These are phyloP conservation scores for Sebastes kiyomatsui DNA, from an alignment of 2,797 vertebrate species.

Conservation along the genomic window DNA sequence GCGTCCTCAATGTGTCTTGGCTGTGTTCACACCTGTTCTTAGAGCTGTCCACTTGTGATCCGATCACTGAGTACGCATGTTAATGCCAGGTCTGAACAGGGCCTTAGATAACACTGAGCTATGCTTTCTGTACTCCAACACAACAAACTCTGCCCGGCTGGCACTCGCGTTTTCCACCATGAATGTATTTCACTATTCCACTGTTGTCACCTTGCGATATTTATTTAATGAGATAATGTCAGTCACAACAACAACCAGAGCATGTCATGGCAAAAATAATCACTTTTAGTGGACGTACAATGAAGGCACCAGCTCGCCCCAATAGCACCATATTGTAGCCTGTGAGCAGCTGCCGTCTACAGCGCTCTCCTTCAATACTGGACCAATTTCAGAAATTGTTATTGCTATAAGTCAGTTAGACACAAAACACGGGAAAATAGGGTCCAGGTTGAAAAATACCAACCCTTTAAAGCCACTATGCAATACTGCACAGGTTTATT, in stretches of 20 bases:
- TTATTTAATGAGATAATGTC: neutral
- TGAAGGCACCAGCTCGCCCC: neutral
- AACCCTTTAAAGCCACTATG: neutral
- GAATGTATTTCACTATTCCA: too few relatives aligned
- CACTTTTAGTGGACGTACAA: neutral
- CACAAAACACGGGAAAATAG: neutral
- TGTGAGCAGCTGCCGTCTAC: neutral
- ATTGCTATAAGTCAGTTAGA: neutral
- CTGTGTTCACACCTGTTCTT: too few relatives aligned
- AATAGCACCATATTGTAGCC: neutral
- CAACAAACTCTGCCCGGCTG: neutral
- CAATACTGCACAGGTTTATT: neutral
- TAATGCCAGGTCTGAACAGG: too few relatives aligned
- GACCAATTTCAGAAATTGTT: neutral
- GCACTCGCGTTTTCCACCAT: too few relatives aligned
- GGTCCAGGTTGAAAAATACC: neutral
- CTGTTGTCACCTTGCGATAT: too few relatives aligned
- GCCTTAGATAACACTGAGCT: neutral
- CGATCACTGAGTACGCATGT: too few relatives aligned
- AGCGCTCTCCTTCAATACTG: neutral
- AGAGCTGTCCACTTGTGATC: too few relatives aligned
- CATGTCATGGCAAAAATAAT: too few relatives aligned
- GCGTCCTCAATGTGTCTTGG: too few relatives aligned
- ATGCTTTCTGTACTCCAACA: neutral
- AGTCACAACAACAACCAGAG: too few relatives aligned